phyloP scores from a whole-genome alignment of 1,140 invertebrate genomes.

The Camponotus pennsylvanicus region DNA sequence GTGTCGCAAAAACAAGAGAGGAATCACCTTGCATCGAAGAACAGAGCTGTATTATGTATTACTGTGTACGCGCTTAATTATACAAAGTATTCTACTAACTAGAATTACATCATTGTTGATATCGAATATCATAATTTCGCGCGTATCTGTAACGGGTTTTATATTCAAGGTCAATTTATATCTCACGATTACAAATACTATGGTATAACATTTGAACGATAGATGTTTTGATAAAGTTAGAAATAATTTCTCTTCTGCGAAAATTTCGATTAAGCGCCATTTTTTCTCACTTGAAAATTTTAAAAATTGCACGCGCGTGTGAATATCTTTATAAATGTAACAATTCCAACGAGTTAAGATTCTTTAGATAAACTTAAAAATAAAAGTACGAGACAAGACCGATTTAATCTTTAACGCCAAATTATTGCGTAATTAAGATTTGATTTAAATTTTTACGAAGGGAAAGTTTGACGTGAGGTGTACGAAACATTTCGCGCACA shows the following conservation, averaged over 20 bases:
- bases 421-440: conserved; percentile 1
- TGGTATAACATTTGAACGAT: neutral
- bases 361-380: neutral
- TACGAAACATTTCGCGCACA: neutral
- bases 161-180: neutral
- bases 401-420: neutral
- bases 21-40: conserved; percentile 38
- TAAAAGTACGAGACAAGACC: neutral
- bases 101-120: conserved; percentile 5
- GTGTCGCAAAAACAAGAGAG: conserved; percentile 39
- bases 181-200: neutral
- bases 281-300: neutral
- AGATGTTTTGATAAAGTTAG: neutral
- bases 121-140: conserved; percentile 21
- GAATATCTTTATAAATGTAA: too few species aligned
- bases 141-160: conserved; percentile 29
- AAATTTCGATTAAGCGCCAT: neutral
- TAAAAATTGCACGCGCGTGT: neutral
- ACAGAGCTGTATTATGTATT: conserved; percentile 19
- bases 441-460: neutral
- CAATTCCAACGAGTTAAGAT: neutral
- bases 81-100: conserved; percentile 15
- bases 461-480: neutral
- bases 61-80: conserved; percentile 51
- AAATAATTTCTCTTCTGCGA: neutral